A percentile compares a stretch with the other conserved stretches of the same genome.
Conservation (phyloP, 2,888 invertebrate species). For the Tromatobia lineatoria region DNA sequence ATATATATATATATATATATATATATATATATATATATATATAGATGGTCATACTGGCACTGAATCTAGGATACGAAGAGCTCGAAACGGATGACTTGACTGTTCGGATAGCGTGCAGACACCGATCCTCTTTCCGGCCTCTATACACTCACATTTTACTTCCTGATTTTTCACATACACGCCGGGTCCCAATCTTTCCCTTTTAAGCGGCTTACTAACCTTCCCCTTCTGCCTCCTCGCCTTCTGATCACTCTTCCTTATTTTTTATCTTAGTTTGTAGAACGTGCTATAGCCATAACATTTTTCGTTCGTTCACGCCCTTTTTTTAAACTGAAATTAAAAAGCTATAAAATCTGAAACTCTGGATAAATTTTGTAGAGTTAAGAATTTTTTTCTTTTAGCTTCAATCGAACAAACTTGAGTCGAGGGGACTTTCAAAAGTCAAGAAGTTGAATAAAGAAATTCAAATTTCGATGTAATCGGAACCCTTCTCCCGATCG, state of each 20-base stretch:
- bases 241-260: background rate
- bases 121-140: constrained; percentile 4
- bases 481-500: too few species aligned
- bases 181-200: background rate
- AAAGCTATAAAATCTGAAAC: too few species aligned
- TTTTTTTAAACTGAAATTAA: too few species aligned
- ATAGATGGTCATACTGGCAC: background rate
- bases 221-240: background rate
- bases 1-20: background rate
- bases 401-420: too few species aligned
- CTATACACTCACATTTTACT: background rate
- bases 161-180: background rate
- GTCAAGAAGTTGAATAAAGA: too few species aligned
- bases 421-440: too few species aligned
- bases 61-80: constrained; percentile 24
- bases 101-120: constrained; percentile 23
- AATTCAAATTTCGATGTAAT: too few species aligned
- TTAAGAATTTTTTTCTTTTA: too few species aligned
- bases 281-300: background rate
- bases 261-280: background rate
- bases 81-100: constrained; percentile 21
- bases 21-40: background rate
- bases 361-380: too few species aligned
- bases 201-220: background rate
- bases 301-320: too few species aligned